These are phyloP conservation scores for Calameuta idolon DNA, from an alignment of 2,888 invertebrate species.

Conservation along the genomic window DNA sequence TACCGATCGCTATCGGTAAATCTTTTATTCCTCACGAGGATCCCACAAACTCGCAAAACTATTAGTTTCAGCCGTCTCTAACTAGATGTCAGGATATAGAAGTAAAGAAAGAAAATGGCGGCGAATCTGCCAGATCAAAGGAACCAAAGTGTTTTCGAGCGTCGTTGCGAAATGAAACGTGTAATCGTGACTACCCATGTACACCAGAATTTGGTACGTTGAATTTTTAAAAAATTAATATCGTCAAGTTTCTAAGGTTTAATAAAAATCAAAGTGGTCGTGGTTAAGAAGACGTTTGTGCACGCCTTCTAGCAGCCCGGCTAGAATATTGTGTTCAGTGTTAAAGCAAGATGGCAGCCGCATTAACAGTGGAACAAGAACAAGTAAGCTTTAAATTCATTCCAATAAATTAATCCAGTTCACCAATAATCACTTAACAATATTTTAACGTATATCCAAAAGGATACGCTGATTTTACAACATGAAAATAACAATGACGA, in stretches of 20 bases:
- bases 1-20: background rate
- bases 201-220: background rate
- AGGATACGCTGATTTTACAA: background rate
- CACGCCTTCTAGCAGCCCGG: conserved; percentile 23
- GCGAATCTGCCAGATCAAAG: background rate
- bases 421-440: background rate
- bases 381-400: conserved; percentile 69
- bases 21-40: background rate
- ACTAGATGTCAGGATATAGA: background rate
- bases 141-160: background rate
- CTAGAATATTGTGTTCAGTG: conserved; percentile 25
- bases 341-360: conserved; percentile 75
- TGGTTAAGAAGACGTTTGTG: background rate
- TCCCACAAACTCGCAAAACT: background rate
- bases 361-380: conserved; percentile 82
- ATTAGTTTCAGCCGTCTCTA: background rate
- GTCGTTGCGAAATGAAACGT: background rate
- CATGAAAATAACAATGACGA: background rate
- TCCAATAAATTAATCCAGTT: background rate
- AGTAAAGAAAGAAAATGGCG: background rate
- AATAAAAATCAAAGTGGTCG: background rate
- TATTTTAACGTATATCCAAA: background rate
- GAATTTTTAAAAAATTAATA: background rate
- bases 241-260: background rate
- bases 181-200: background rate